These are phyloP conservation scores for Galaxias olidus DNA, from an alignment of 2,797 vertebrate genomes.

Conservation along the genomic window DNA sequence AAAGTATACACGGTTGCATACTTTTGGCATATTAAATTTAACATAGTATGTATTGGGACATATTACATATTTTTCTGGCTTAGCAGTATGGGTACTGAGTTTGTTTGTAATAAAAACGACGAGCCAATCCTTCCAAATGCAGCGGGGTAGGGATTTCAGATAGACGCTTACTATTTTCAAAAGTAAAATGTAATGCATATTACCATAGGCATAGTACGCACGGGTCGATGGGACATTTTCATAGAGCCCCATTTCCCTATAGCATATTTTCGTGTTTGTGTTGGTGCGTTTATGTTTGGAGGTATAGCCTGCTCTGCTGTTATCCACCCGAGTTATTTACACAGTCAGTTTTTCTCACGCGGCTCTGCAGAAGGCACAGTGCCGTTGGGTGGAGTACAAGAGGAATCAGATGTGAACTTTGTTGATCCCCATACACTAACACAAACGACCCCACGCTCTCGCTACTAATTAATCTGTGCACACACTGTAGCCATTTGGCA, in stretches of 20 bases:
- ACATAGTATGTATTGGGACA: too few relatives aligned
- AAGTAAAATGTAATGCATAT: too few relatives aligned
- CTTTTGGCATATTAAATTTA: too few relatives aligned
- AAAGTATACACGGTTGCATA: too few relatives aligned
- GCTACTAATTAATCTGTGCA: neutral
- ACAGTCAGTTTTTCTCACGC: constrained; percentile 46
- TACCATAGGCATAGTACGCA: neutral
- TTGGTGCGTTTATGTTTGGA: neutral
- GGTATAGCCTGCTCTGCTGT: constrained; percentile 34
- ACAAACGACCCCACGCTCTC: constrained; percentile 27
- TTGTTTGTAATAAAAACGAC: constrained; percentile 12
- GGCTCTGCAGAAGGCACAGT: constrained; percentile 64
- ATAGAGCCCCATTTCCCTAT: neutral
- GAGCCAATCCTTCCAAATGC: constrained; percentile 45
- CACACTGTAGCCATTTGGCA: neutral
- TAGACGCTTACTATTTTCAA: neutral
- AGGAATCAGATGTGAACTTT: constrained; percentile 65
- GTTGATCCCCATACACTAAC: constrained; percentile 46
- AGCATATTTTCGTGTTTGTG: neutral
- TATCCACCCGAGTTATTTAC: constrained; percentile 35
- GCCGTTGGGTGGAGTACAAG: constrained; percentile 72
- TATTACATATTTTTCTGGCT: too few relatives aligned
- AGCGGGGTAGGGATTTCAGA: constrained; percentile 14
- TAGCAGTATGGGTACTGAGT: too few relatives aligned
- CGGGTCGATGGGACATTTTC: neutral